These are phyloP conservation scores for Megamerina dolium DNA, from an alignment of 2,888 invertebrate species.

Conservation along the genomic window DNA sequence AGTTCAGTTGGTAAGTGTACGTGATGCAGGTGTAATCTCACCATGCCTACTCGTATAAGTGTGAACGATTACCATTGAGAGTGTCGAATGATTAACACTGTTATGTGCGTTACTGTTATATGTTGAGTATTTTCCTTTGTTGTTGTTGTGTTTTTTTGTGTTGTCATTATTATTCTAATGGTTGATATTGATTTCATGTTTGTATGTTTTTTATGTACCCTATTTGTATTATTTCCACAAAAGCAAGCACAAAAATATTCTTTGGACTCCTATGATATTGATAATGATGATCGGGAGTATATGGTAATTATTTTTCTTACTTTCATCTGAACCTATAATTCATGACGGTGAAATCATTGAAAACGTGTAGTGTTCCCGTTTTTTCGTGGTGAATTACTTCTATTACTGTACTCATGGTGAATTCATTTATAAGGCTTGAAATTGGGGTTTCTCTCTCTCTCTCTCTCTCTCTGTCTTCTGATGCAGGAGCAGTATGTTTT, in stretches of 20 bases:
- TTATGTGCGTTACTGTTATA: slow-evolving; percentile 1
- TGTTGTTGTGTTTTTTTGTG: slow-evolving; percentile 1
- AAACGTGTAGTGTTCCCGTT: no score
- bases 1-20: slow-evolving; percentile 72
- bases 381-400: no score
- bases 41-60: neutral
- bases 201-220: neutral
- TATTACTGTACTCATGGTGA: no score
- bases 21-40: no score
- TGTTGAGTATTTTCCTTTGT: slow-evolving; percentile 3
- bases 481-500: no score
- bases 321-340: no score
- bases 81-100: neutral
- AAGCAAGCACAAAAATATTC: slow-evolving; percentile 40
- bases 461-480: no score
- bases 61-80: no score
- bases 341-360: no score
- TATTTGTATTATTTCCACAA: neutral
- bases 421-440: no score
- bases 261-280: slow-evolving; percentile 18
- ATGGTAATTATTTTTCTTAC: slow-evolving; percentile 32
- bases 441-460: no score
- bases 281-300: no score
- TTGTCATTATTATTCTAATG: slow-evolving; percentile 1
- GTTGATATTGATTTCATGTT: neutral